Evolutionary conservation across 2,888 invertebrate species (phyloP).

Genomic region (Volucella zonaria): DNA sequence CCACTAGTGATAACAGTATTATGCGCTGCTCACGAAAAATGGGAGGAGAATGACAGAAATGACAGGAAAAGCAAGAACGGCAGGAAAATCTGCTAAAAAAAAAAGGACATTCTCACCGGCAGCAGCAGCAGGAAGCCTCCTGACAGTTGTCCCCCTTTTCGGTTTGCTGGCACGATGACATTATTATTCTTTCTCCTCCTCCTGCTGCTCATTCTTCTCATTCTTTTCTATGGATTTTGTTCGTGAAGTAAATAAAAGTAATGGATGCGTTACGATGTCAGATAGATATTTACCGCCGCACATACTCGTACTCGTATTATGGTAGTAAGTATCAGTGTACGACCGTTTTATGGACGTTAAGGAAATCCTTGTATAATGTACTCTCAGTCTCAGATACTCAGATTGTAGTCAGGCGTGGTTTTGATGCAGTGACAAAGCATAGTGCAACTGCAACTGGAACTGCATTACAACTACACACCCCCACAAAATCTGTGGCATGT

Average conservation of each 20-base stretch:
- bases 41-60: slow-evolving; percentile 31
- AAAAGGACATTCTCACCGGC: slow-evolving; percentile 15
- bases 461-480: background rate
- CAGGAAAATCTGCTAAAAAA: too few species aligned
- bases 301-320: background rate
- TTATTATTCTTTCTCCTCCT: slow-evolving; percentile 31
- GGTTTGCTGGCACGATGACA: slow-evolving; percentile 28
- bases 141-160: slow-evolving; percentile 32
- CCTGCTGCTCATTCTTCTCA: background rate
- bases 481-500: background rate
- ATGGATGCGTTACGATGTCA: slow-evolving; percentile 47
- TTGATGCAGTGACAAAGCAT: slow-evolving; percentile 18
- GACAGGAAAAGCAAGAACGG: slow-evolving; percentile 22
- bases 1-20: slow-evolving; percentile 59
- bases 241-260: slow-evolving; percentile 43
- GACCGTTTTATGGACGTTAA: background rate
- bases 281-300: background rate
- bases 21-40: slow-evolving; percentile 23
- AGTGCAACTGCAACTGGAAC: background rate
- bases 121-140: background rate
- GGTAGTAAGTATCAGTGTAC: too few species aligned
- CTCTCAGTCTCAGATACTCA: background rate
- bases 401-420: slow-evolving; percentile 21
- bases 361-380: slow-evolving; percentile 48
- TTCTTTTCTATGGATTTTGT: background rate